Evolutionary conservation across 2,797 vertebrate species (phyloP).

Genomic region (Thaleichthys pacificus): DNA sequence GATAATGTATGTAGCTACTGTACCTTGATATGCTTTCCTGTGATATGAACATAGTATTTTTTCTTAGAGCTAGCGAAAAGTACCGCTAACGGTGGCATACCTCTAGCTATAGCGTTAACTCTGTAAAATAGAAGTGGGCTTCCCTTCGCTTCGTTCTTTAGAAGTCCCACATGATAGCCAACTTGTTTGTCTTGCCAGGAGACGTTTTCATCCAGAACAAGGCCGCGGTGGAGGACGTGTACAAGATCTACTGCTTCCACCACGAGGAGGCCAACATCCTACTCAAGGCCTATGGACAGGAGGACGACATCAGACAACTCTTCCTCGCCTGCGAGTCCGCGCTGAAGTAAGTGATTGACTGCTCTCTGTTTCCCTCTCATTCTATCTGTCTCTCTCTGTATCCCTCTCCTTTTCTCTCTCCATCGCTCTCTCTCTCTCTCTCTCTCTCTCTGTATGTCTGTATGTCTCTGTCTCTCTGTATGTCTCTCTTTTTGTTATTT

Average conservation of each 20-base stretch:
- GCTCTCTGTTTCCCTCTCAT: not conserved
- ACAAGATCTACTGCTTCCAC: conserved; percentile 96
- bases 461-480: too few species aligned
- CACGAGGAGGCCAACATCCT: conserved; percentile 88
- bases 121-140: too few species aligned
- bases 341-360: conserved; percentile 83
- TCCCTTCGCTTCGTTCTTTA: too few species aligned
- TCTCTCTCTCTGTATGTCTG: too few species aligned
- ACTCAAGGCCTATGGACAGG: conserved; percentile 90
- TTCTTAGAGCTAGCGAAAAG: too few species aligned
- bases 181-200: conserved; percentile 65
- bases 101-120: too few species aligned
- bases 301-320: conserved; percentile 87
- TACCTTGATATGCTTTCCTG: not conserved
- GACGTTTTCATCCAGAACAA: conserved; percentile 92
- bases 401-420: too few species aligned
- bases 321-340: conserved; percentile 84
- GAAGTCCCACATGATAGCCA: too few species aligned
- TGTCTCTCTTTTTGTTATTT: not conserved
- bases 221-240: conserved; percentile 88
- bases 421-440: not conserved
- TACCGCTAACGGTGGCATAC: too few species aligned
- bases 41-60: too few species aligned
- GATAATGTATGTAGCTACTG: too few species aligned
- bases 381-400: not conserved